Base-by-base conservation (phyloP, 2,888 invertebrate species). In the Drosophila planitibia region DNA sequence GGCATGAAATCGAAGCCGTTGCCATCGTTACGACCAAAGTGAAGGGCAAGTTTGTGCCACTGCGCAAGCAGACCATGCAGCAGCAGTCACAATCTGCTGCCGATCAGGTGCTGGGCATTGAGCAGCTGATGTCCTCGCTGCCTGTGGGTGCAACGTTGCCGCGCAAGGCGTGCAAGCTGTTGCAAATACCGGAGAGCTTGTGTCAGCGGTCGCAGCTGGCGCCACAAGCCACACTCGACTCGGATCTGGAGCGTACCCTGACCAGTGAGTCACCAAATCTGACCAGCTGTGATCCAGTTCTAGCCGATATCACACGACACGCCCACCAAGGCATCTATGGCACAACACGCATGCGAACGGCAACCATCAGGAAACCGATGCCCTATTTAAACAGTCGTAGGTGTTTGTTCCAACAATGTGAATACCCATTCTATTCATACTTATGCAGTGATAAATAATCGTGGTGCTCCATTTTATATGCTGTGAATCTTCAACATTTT, bases 381-480 rank as follows among this genome's bases (percentile, higher is more conserved):
- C 92, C 92, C 5, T 92, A 92, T 75, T 61, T 92, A 70, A 91
- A 91, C 76, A 92, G 92, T 60, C 82, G 92, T 92, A 92, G 82
- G 92, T 92, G 76, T 87, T 59, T 3, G 28, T 0, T 14, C 49
- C 28, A 28, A 55, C n/a, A n/a, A 14, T 44, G 37, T 37, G 37
- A 37, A 60, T 51, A 49, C 25, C 35, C 7, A 47, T 33, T 33
- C 35, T 28, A 22, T 55, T 12, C n/a, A 57, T 28, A 22, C 4
- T 7, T 16, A 1, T 5, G 2, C 16, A 33, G 33, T 35, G 16
- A 3, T 35, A 35, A 16, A 44, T 14, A 4, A 14, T 3, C 22
- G 19, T 30, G 28, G n/a, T 28, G n/a, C 22, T 57, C 5, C n/a
- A 16, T 44, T 55, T 32, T 19, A 35, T 53, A 32, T 41, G 61